These are phyloP conservation scores for Percina caprodes DNA, from an alignment of 2,113 vertebrate genomes.

Conservation along the genomic window DNA sequence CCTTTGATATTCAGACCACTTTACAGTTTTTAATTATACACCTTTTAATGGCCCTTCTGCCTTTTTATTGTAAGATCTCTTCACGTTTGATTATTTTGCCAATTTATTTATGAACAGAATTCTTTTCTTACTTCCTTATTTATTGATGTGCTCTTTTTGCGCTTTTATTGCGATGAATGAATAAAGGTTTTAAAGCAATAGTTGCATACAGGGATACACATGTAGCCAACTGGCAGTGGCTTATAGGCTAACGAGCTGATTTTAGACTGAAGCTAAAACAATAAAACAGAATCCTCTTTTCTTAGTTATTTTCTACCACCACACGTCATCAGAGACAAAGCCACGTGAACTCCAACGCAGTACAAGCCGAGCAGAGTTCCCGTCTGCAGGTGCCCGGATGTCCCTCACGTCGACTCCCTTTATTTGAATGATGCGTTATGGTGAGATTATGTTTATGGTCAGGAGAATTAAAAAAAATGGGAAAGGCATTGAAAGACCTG, in stretches of 20 bases:
- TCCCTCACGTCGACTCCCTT: neutral
- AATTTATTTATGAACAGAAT: neutral
- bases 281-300: constrained; percentile 14
- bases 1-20: neutral
- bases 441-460: neutral
- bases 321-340: neutral
- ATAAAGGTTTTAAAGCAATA: neutral
- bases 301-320: neutral
- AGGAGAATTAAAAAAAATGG: neutral
- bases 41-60: neutral
- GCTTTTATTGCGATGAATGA: constrained; percentile 3
- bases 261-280: neutral
- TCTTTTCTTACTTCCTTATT: neutral
- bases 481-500: constrained; percentile 40
- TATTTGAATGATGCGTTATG: neutral
- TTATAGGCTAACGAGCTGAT: neutral
- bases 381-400: neutral
- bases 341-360: neutral
- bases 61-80: neutral
- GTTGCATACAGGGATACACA: no score
- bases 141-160: neutral
- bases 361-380: neutral
- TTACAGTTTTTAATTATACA: neutral
- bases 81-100: neutral
- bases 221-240: neutral